Percentiles rank a stretch among this genome's conserved stretches.
Evolutionary conservation across 2,113 vertebrate species (phyloP).

Genomic region (Hypanus sabinus): DNA sequence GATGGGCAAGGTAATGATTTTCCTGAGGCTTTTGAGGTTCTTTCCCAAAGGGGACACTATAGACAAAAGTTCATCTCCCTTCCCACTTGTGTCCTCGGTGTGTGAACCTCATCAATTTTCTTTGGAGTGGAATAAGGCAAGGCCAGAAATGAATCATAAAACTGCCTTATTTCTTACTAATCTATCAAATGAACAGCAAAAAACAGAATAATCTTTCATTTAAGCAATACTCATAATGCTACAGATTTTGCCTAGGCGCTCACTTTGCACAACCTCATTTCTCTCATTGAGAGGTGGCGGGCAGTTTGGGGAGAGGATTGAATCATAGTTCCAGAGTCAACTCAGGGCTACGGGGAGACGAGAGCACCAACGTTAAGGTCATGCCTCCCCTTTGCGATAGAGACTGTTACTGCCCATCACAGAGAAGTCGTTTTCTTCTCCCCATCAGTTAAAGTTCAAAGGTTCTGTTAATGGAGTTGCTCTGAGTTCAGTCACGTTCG

Average conservation of each 20-base stretch:
- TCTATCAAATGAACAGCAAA: too few species aligned
- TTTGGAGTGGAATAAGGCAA: neutral
- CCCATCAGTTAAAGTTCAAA: slow-evolving; percentile 13
- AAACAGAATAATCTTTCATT: too few species aligned
- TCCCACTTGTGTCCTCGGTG: neutral
- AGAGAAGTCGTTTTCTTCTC: neutral
- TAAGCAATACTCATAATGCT: too few species aligned
- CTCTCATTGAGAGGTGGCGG: neutral
- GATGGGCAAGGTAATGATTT: neutral
- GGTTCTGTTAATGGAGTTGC: neutral
- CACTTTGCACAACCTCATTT: neutral
- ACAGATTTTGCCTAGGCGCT: too few species aligned
- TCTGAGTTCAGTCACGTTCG: neutral
- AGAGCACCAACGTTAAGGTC: neutral
- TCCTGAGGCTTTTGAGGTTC: neutral
- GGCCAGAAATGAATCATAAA: neutral
- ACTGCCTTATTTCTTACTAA: neutral
- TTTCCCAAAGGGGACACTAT: neutral
- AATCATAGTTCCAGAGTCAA: neutral
- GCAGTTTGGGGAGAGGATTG: neutral
- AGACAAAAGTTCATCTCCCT: neutral
- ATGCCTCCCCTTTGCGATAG: neutral
- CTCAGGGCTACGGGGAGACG: neutral
- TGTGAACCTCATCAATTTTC: neutral
- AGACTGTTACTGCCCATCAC: neutral